phyloP scores from a whole-genome alignment of 1,140 invertebrate genomes.

The Drosophila dunni region DNA sequence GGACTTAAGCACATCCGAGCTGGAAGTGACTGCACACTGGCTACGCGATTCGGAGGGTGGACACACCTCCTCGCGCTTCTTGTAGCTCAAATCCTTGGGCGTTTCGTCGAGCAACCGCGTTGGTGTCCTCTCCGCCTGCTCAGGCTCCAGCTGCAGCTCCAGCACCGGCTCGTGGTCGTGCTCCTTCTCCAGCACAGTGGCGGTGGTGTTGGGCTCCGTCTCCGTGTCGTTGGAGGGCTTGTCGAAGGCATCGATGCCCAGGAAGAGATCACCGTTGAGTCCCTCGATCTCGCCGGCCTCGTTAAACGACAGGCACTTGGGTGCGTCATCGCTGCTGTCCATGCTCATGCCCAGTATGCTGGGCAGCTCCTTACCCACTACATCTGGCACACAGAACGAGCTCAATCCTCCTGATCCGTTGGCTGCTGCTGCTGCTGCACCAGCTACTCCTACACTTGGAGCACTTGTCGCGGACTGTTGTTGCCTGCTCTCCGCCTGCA shows the following conservation, averaged over 20 bases:
- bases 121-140: conserved; percentile 12
- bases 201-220: neutral
- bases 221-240: conserved; percentile 58
- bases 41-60: conserved; percentile 80
- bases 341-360: conserved; percentile 67
- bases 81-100: conserved; percentile 87
- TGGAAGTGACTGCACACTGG: conserved; percentile 80
- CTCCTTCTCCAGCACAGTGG: conserved; percentile 1
- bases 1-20: conserved; percentile 70
- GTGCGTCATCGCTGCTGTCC: conserved; percentile 85
- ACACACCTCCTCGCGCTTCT: conserved; percentile 84
- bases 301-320: conserved; percentile 83
- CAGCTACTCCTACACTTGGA: conserved; percentile 7
- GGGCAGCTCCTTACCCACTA: conserved; percentile 73
- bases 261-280: conserved; percentile 77
- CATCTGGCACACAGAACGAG: conserved; percentile 85
- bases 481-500: conserved; percentile 53
- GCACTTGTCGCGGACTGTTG: conserved; percentile 1
- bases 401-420: conserved; percentile 28
- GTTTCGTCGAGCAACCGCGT: conserved; percentile 84
- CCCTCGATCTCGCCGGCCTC: conserved; percentile 84
- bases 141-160: conserved; percentile 19
- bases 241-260: conserved; percentile 73
- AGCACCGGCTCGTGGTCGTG: neutral
- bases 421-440: conserved; percentile 1